Base-by-base conservation (phyloP, 2,113 vertebrate genomes). In the Cyprinodon brontotheroides region DNA sequence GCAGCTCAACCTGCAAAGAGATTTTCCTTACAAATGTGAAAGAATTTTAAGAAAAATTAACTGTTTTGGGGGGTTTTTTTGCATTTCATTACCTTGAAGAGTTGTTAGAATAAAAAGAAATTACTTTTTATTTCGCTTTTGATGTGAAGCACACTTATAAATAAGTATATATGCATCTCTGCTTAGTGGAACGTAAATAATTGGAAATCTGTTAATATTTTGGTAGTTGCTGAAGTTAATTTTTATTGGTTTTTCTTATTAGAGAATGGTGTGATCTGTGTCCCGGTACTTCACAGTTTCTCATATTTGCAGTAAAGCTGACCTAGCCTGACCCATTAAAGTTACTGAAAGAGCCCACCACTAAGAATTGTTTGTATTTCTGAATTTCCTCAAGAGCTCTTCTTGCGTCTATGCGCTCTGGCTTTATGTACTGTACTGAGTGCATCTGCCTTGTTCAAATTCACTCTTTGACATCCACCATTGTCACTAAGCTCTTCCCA, bases 401-500 rank as follows among this genome's bases (percentile, higher is more conserved):
- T 8, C 12, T 9, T 65, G 20, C 59, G 38, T 53, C 53, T 12
- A 36, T 68, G n/a, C 10, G 29, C 14, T 38, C 14, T 74, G 59
- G 67, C 39, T 17, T 38, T 79, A 61, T 67, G 68, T 48, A 53
- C 20, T 68, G 15, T 22, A 47, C 10, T 29, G 50, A 70, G 57
- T 75, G 75, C 72, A 65, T 72, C 50, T 65, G 20, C 6, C 40
- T 13, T 43, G 68, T 60, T 40, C 13, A 65, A 72, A 71, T 69
- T 81, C 74, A 4, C 57, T 69, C 63, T 84, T 61, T 86, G 85
- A 86, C 79, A 82, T 76, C 77, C 70, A 77, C 80, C 83, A 70
- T 70, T 84, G 79, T 83, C 87, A 85, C 17, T 38, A 48, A 76
- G 73, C 78, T 84, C 68, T 78, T 79, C 65, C 73, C 66, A 77